Base-by-base conservation (phyloP, 2,797 vertebrate species). In the Coendou prehensilis region DNA sequence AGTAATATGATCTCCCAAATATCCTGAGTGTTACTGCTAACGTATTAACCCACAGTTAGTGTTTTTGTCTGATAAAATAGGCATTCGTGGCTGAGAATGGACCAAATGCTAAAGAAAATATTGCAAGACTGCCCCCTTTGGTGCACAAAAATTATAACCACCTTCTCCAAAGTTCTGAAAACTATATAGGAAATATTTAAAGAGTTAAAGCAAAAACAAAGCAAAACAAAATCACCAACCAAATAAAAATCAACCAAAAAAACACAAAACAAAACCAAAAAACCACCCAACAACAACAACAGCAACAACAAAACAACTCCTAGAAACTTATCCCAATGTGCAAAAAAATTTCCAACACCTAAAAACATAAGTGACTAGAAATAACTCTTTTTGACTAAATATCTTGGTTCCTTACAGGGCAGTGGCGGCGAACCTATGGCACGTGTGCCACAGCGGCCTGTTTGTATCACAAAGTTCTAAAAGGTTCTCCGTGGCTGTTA, bases 51-150 rank as follows among this genome's bases (percentile, higher is more conserved):
- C 73, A 84, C 15, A 89, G 69, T 79, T 85, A 94, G 50, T 57
- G 41, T 22, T 96, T 82, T 69, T 93, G 17, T 92, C 69, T 91
- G 75, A 78, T 81, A 95, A 90, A 93, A 83, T 37, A 90, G 71
- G 52, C 61, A 94, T 45, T 64, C 7, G 52, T 64, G 78, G 30
- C 56, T 91, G 76, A 87, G 81, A 92, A 90, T 81, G 64, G 33
- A 85, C 22, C 37, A 64, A 79, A 96, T 86, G 73, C 37, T 69
- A 54, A 61, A 86, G 37, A 79, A 96, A 97, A 47, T 84, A 92
- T 91, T 90, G 57, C 69, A 96, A 97, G 95, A 94, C 91, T 91
- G 95, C 94, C 93, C 93, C 33, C 93, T 97, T 95, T 96, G 69
- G 93, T 85, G 14, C 47, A 88, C 45, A 93, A 88, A 94, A 95